Conservation (phyloP, 1,140 invertebrate genomes). For the Brachionus plicatilis region DNA sequence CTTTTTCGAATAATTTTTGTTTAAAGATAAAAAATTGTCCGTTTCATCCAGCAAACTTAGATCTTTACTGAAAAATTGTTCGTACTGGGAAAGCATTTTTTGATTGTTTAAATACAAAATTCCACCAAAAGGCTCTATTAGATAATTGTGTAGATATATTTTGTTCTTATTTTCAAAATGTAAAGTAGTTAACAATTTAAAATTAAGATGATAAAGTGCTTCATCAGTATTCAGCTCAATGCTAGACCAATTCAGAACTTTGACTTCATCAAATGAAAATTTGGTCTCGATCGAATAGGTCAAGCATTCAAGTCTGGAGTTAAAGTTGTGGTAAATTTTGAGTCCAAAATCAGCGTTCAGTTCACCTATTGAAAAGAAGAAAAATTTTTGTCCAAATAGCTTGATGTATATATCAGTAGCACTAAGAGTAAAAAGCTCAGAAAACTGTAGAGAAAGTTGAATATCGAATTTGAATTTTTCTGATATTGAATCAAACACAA, state of each 20-base stretch:
- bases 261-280: background rate
- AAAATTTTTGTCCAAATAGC: background rate
- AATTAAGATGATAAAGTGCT: background rate
- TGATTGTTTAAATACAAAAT: background rate
- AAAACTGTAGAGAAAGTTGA: background rate
- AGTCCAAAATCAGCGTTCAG: background rate
- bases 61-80: background rate
- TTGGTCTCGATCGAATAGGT: background rate
- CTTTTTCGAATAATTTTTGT: background rate
- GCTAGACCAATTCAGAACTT: background rate
- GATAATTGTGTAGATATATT: background rate
- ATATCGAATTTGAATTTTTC: background rate
- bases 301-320: background rate
- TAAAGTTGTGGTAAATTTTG: constrained; percentile 4
- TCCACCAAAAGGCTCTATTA: background rate
- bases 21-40: background rate
- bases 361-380: background rate
- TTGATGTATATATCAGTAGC: background rate
- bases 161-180: background rate
- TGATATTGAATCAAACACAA: background rate
- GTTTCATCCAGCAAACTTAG: background rate
- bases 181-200: background rate
- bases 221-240: background rate
- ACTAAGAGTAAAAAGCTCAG: background rate
- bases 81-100: background rate